Conservation (phyloP, 2,797 vertebrate genomes). For the Hirundo rustica region DNA sequence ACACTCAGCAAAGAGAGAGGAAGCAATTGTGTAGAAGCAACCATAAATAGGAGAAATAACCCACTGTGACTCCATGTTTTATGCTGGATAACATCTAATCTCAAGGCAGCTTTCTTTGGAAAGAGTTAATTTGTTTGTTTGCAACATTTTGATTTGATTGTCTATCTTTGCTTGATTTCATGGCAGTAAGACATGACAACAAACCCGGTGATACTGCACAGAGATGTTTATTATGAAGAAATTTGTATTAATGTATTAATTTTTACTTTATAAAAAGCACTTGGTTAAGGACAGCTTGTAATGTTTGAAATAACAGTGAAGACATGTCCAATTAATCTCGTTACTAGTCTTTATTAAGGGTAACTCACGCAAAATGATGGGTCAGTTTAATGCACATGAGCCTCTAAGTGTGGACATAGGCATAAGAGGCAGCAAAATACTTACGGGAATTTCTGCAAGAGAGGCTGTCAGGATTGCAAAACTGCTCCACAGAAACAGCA, state of each 20-base stretch:
- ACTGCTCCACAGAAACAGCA: neutral
- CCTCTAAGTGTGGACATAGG: neutral
- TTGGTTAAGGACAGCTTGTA: neutral
- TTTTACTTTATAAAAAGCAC: neutral
- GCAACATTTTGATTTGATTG: neutral
- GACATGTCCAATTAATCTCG: neutral
- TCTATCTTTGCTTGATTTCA: neutral
- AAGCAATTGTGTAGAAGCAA: neutral
- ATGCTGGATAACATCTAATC: neutral
- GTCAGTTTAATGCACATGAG: rapidly evolving
- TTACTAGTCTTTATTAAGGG: neutral
- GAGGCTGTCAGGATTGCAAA: neutral
- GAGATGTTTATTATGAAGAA: neutral
- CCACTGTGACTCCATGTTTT: neutral
- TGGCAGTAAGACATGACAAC: neutral
- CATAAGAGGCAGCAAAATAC: neutral
- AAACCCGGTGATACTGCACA: neutral
- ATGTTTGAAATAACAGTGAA: neutral
- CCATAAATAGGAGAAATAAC: neutral
- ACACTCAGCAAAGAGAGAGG: neutral
- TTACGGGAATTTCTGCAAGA: neutral
- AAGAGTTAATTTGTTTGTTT: neutral
- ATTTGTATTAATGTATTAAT: neutral
- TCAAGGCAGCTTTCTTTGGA: neutral
- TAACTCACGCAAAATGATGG: neutral